Base-by-base conservation (phyloP, 2,113 vertebrate genomes). In the Circaetus gallicus region DNA sequence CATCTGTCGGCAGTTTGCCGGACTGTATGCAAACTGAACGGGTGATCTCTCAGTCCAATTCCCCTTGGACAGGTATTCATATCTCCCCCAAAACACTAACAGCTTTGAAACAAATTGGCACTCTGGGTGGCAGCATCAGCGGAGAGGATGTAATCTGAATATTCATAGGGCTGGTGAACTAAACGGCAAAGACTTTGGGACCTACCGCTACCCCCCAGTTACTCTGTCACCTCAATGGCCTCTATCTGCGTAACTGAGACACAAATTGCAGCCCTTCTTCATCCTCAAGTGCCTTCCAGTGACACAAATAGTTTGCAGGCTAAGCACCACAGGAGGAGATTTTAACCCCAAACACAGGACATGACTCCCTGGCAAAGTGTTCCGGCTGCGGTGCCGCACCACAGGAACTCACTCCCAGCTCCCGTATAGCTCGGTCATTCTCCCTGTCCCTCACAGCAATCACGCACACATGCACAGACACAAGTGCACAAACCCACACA, bases 261-360 rank as follows among this genome's bases (percentile, higher is more conserved):
- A 74, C 1, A 1, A 67, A 56, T 12, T 36, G 32, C 36, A 72
- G 20, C 55, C 40, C 18, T 47, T 31, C 28, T 72, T 76, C 56
- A 49, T 66, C 43, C 66, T 16, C 47, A 45, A 9, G n/a, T 12
- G 24, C 50, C 59, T 82, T 72, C 67, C 43, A 56, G 36, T 34
- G 59, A 56, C 38, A 89, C 42, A 65, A 69, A 79, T 4, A 45
- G 15, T 78, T 62, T 49, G 3, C 32, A 70, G 40, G 50, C 36
- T 77, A 16, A 53, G 18, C 47, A 36, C 21, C 38, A 21, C 28
- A 56, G 13, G 22, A 95, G 78, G 69, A 95, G 82, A 84, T 93
- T 95, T 91, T 61, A 89, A 97, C 93, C 73, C 95, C 95, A 88
- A 83, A 17, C 71, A 74, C 29, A 69, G 24, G 50, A 62, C 61